A percentile compares a stretch with the other conserved stretches of the same genome.
Evolutionary conservation across 1,140 invertebrate genomes (phyloP).

Genomic region (Drosophila kohkoa): DNA sequence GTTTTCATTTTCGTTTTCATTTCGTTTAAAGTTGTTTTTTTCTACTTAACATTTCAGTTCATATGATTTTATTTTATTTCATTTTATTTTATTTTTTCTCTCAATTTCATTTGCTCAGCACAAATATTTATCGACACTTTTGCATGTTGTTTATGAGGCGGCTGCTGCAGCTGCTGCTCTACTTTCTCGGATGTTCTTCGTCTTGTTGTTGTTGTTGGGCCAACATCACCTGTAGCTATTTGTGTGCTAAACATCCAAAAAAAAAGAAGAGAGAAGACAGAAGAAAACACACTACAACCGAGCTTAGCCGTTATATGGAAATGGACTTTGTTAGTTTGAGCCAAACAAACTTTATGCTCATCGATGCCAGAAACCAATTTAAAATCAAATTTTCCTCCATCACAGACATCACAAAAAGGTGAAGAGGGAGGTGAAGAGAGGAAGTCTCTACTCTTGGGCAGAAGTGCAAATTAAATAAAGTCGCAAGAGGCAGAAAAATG

Average conservation of each 20-base stretch:
- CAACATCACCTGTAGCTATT: slow-evolving; percentile 74
- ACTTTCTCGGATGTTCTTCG: too few relatives aligned
- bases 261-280: too few relatives aligned
- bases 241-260: slow-evolving; percentile 51
- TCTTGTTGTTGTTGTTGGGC: slow-evolving; percentile 20
- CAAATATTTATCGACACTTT: slow-evolving; percentile 70
- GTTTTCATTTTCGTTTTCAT: background rate
- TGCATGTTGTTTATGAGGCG: slow-evolving; percentile 45
- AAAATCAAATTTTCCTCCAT: slow-evolving; percentile 75
- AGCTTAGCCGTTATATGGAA: slow-evolving; percentile 45
- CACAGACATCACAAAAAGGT: background rate
- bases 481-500: slow-evolving; percentile 61
- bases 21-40: slow-evolving; percentile 1
- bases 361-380: slow-evolving; percentile 73
- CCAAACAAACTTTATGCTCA: slow-evolving; percentile 61
- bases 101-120: slow-evolving; percentile 58
- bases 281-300: slow-evolving; percentile 13
- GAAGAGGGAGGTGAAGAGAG: background rate
- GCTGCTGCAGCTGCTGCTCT: slow-evolving; percentile 8
- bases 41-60: slow-evolving; percentile 30
- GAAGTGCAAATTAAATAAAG: slow-evolving; percentile 82
- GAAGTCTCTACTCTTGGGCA: slow-evolving; percentile 58
- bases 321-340: slow-evolving; percentile 68
- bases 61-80: slow-evolving; percentile 26
- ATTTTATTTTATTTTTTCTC: slow-evolving; percentile 32